phyloP scores from a whole-genome alignment of 2,113 vertebrate genomes.

The Scatophagus argus region DNA sequence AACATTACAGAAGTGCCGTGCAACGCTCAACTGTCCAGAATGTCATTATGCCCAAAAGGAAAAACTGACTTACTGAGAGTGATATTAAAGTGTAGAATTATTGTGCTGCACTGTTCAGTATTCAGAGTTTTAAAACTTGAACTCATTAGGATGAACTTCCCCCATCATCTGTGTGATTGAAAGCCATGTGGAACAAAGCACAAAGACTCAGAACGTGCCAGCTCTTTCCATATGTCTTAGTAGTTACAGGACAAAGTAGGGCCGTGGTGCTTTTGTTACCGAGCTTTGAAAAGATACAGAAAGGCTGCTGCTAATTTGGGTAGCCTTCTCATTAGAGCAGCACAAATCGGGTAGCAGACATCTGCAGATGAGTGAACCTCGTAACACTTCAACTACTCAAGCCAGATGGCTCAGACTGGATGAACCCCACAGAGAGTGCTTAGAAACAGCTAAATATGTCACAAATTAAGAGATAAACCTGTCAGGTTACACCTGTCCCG shows the following conservation, averaged over 20 bases:
- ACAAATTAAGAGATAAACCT: slow-evolving; percentile 27
- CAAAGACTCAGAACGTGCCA: not conserved
- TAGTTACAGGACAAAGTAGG: slow-evolving; percentile 5
- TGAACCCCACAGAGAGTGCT: slow-evolving; percentile 49
- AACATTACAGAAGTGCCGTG: not conserved
- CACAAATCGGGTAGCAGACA: slow-evolving; percentile 53
- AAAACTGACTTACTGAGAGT: not conserved
- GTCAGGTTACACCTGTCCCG: not conserved
- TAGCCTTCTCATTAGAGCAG: slow-evolving; percentile 41
- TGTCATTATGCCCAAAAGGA: not conserved
- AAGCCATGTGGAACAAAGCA: slow-evolving; percentile 18
- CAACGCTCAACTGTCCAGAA: not conserved
- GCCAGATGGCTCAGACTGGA: slow-evolving; percentile 62
- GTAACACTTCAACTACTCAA: slow-evolving; percentile 45
- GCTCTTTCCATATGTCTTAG: slow-evolving; percentile 16
- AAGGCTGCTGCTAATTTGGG: slow-evolving; percentile 37
- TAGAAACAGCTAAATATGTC: slow-evolving; percentile 44
- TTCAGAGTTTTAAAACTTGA: slow-evolving; percentile 6
- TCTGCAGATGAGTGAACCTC: slow-evolving; percentile 50
- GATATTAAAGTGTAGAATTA: not conserved
- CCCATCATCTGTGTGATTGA: slow-evolving; percentile 3
- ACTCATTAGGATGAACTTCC: slow-evolving; percentile 1
- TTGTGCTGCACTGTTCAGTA: not conserved
- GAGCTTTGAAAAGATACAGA: slow-evolving; percentile 24
- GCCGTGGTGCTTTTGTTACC: slow-evolving; percentile 19